Evolutionary conservation across 2,113 vertebrate species (phyloP), one percentile per base, ranked within the genome.

Genomic region (Gulo gulo): DNA sequence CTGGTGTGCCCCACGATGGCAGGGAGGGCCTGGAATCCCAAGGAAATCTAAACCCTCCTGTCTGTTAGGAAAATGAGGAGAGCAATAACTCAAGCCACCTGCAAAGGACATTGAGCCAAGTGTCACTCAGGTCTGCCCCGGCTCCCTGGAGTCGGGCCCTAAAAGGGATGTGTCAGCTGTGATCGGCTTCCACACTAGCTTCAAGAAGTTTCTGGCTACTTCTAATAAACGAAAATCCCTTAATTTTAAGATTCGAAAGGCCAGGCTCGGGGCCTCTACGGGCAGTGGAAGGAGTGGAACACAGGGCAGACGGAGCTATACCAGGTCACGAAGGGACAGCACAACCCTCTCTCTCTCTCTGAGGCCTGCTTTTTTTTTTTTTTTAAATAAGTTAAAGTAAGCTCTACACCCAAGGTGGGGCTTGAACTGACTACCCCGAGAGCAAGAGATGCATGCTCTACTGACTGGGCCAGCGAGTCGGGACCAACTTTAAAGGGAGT

Each of bases 31-130:
- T 81, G 63, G 81, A 87, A 83, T 87, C 61, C 94, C 16, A 45
- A 94, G 84, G 96, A 97, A 97, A 97, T 71, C 93, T 87, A 92
- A 98, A 91, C 88, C 96, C 69, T 26, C 7, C 67, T 90, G 91
- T 97, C 95, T 97, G 59, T 89, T 87, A 98, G 79, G 96, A 96
- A 97, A 97, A 96, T 61, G 79, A 95, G 23, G 47, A 94, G 50
- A 81, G 88, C 84, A 92, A 42, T 39, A 71, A 74, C 95, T 93
- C 94, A 88, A 95, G 94, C 67, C 90, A 97, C 92, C 92, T 95
- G 92, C 83, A 92, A 45, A 5, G 4, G 59, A 92, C 61, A 63
- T 59, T 55, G 34, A 67, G 91, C 91, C 94, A 92, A 92, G 69
- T 69, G 74, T 92, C 87, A 94, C 39, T n/a, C 31, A 29, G 0